Evolutionary conservation across 2,888 invertebrate species (phyloP), one percentile per base, ranked within the genome.

Genomic region (Ceraclea dissimilis): DNA sequence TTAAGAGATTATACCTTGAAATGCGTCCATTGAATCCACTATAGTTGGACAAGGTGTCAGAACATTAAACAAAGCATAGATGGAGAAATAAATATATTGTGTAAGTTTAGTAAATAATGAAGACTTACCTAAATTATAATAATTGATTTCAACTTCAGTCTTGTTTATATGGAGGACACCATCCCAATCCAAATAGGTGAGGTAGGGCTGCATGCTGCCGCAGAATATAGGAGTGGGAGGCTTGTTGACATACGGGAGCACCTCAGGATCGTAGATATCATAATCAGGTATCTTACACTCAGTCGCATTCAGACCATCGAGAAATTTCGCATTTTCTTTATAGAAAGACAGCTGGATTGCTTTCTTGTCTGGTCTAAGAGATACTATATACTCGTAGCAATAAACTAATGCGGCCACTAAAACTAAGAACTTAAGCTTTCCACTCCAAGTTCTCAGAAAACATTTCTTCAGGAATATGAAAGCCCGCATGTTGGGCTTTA

Each of bases 151-250:
- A 1, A 57, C 16, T 53, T 62, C 62, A 4, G 60, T 59, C 16
- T 55, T 11, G 44, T 62, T 62, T n/a, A 60, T 18, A 43, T 57
- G 51, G 2, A 62, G 54, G 11, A 33, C 52, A 19, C 62, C 62
- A 34, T 60, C 58, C 60, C 60, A 60, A 47, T 62, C 57, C 57
- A 60, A 47, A 51, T 57, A 62, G 13, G 62, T 62, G 19, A 62
- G 49, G 46, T 62, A 60, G 1, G 62, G 62, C 46, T 62, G 62
- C 5, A 59, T 18, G 18, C 55, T 49, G 1, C 59, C 60, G 18
- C 62, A 62, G 17, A 50, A 31, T 11, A 62, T 58, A 6, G 48
- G 18, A 6, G 57, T 52, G 8, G 59, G 57, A 2, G 57, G 59
- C 44, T 60, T 57, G 2, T 59, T 44, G n/a, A 62, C 57, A 34